phyloP scores from a whole-genome alignment of 2,797 vertebrate genomes.

The Myotis daubentonii region DNA sequence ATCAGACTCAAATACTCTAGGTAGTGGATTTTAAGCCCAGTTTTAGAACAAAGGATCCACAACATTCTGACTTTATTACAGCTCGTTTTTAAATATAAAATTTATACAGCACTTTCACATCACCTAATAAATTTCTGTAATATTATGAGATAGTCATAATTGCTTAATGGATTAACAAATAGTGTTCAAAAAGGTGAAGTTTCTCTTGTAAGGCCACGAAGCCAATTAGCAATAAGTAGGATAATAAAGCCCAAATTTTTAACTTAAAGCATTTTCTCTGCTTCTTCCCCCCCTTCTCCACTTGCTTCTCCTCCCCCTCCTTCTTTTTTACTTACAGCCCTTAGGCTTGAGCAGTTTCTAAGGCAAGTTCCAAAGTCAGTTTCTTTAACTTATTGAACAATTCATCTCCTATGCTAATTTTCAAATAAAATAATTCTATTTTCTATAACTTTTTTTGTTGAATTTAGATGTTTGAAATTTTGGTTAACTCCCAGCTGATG shows the following conservation, averaged over 20 bases:
- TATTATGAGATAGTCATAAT: background rate
- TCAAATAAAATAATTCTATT: background rate
- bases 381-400: background rate
- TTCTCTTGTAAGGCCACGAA: background rate
- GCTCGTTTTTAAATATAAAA: background rate
- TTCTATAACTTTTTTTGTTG: background rate
- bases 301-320: rapidly evolving
- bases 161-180: background rate
- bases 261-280: background rate
- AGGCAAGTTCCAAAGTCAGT: background rate
- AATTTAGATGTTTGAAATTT: background rate
- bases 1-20: background rate
- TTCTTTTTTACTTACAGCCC: background rate
- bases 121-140: background rate
- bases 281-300: background rate
- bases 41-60: background rate
- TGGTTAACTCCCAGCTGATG: background rate
- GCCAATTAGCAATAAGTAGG: background rate
- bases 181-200: background rate
- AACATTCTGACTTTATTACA: background rate
- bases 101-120: background rate
- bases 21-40: background rate
- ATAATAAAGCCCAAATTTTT: background rate
- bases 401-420: background rate
- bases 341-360: background rate